Conservation (phyloP, 2,113 vertebrate genomes). For the Epinephelus lanceolatus region DNA sequence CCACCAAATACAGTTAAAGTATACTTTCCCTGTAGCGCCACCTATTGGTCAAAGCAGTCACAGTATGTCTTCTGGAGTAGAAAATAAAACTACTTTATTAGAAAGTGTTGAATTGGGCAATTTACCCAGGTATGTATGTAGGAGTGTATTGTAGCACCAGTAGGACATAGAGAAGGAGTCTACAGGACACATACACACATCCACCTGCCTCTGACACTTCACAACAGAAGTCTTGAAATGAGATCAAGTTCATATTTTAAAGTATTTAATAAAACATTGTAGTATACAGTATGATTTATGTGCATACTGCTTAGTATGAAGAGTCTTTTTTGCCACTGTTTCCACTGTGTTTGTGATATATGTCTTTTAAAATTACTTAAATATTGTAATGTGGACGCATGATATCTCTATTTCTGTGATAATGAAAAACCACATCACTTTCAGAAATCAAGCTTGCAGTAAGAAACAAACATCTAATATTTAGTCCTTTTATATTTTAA, state of each 20-base stretch:
- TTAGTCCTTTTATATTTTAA: background rate
- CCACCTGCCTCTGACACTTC: background rate
- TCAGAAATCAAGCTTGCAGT: background rate
- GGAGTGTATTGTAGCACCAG: background rate
- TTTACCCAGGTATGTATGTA: background rate
- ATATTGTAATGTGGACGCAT: background rate
- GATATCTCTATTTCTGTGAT: background rate
- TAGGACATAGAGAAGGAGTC: background rate
- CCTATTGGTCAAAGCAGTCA: background rate
- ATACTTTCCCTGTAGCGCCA: conserved; percentile 2
- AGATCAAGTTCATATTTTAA: background rate
- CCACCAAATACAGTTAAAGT: background rate
- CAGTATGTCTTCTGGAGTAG: background rate
- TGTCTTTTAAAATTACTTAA: background rate
- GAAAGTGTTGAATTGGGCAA: background rate
- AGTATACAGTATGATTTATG: background rate
- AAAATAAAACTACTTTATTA: background rate
- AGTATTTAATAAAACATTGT: background rate
- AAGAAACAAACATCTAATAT: background rate
- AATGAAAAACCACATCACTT: background rate
- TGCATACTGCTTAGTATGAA: background rate
- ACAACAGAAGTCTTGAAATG: background rate
- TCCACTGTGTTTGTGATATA: background rate
- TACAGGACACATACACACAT: background rate
- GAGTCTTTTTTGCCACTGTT: background rate